A percentile compares a stretch with the other conserved stretches of the same genome.
Evolutionary conservation across 1,140 invertebrate genomes (phyloP).

Genomic region (Palaemon carinicauda): DNA sequence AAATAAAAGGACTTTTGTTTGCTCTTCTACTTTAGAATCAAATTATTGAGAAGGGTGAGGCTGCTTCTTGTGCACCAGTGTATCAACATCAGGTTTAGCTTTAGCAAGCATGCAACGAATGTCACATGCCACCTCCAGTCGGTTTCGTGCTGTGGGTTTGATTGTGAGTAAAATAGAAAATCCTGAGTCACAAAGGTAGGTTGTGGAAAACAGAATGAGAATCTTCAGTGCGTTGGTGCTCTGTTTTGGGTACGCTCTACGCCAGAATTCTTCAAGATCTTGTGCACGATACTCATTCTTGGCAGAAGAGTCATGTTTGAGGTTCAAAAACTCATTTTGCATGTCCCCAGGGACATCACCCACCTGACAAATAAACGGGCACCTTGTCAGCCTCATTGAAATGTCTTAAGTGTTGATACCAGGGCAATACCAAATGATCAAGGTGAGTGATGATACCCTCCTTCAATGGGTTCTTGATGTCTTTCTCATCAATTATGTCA

Average conservation of each 20-base stretch:
- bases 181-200: constrained; percentile 8
- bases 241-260: not conserved
- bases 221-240: constrained; percentile 11
- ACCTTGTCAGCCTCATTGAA: constrained; percentile 13
- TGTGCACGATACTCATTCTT: constrained; percentile 18
- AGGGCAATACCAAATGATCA: not conserved
- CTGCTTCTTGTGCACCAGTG: no score
- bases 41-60: no score
- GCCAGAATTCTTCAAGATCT: constrained; percentile 18
- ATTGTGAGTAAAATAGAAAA: constrained; percentile 18
- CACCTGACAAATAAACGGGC: not conserved
- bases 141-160: not conserved
- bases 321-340: not conserved
- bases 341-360: constrained; percentile 8
- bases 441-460: not conserved
- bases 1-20: no score
- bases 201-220: constrained; percentile 15
- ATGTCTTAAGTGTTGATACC: constrained; percentile 6
- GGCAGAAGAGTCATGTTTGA: no score
- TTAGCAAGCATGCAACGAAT: not conserved
- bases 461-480: not conserved
- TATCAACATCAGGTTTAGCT: no score
- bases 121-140: constrained; percentile 5
- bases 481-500: no score
- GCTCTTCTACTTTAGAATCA: no score